These are phyloP conservation scores for Drosophila cognata DNA, from an alignment of 2,888 invertebrate genomes.

Conservation along the genomic window DNA sequence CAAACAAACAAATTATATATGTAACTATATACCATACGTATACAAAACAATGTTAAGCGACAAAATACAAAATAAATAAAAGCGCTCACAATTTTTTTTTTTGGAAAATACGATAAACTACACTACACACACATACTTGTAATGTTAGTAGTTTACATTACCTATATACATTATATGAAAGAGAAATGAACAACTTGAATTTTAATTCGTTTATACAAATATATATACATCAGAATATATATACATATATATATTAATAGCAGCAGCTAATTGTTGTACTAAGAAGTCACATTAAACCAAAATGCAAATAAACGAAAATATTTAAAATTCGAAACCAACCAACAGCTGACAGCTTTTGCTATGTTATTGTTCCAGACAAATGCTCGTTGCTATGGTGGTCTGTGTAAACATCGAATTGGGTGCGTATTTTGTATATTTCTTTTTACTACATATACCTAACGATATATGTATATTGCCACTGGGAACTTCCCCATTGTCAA, in stretches of 20 bases:
- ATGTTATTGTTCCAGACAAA: constrained; percentile 5
- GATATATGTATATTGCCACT: not conserved
- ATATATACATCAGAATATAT: constrained; percentile 34
- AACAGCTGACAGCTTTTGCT: constrained; percentile 25
- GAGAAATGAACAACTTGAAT: constrained; percentile 63
- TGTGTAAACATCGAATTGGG: not conserved
- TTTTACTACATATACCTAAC: not conserved
- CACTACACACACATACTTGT: constrained; percentile 41
- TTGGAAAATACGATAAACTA: constrained; percentile 60
- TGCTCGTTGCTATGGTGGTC: constrained; percentile 14
- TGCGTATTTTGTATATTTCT: not conserved
- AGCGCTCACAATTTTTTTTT: constrained; percentile 52
- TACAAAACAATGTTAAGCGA: constrained; percentile 51
- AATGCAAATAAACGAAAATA: constrained; percentile 71
- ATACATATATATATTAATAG: constrained; percentile 46
- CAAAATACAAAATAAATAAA: constrained; percentile 36
- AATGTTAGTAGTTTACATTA: constrained; percentile 59
- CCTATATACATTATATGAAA: constrained; percentile 26
- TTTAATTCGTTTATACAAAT: constrained; percentile 72
- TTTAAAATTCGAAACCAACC: constrained; percentile 62
- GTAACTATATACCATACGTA: constrained; percentile 62
- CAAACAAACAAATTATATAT: constrained; percentile 50
- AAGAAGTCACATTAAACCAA: constrained; percentile 71
- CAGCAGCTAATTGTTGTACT: constrained; percentile 77
- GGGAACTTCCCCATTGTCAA: not conserved